Percentiles rank a stretch among this genome's conserved stretches.
Evolutionary conservation across 2,113 vertebrate genomes (phyloP).

Genomic region (Rhinopomastus cyanomelas): DNA sequence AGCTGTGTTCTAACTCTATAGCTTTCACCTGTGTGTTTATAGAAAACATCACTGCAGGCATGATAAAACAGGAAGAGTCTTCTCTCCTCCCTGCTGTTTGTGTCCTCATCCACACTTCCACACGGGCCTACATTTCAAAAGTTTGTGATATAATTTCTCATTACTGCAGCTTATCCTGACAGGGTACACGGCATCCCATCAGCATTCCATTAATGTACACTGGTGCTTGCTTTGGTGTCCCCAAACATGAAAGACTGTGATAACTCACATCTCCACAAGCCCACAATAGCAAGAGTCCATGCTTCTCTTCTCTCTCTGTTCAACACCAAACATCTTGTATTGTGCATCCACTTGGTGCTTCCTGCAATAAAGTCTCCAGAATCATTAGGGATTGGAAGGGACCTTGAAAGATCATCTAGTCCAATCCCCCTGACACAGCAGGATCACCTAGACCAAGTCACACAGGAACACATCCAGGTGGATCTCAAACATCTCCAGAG

Average conservation of each 20-base stretch:
- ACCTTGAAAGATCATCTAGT: too few relatives aligned
- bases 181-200: background rate
- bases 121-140: background rate
- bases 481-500: too few relatives aligned
- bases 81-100: background rate
- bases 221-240: background rate
- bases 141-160: background rate
- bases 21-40: slow-evolving; percentile 1
- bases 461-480: too few relatives aligned
- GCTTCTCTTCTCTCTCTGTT: background rate
- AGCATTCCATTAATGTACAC: background rate
- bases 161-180: background rate
- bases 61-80: background rate
- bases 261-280: background rate
- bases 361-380: too few relatives aligned
- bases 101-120: background rate
- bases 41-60: background rate
- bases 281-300: background rate
- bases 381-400: too few relatives aligned
- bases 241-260: too few relatives aligned
- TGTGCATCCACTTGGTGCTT: background rate
- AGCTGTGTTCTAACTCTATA: background rate
- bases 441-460: too few relatives aligned
- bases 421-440: too few relatives aligned
- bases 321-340: background rate